phyloP scores from a whole-genome alignment of 2,797 vertebrate genomes.

The Artibeus lituratus region DNA sequence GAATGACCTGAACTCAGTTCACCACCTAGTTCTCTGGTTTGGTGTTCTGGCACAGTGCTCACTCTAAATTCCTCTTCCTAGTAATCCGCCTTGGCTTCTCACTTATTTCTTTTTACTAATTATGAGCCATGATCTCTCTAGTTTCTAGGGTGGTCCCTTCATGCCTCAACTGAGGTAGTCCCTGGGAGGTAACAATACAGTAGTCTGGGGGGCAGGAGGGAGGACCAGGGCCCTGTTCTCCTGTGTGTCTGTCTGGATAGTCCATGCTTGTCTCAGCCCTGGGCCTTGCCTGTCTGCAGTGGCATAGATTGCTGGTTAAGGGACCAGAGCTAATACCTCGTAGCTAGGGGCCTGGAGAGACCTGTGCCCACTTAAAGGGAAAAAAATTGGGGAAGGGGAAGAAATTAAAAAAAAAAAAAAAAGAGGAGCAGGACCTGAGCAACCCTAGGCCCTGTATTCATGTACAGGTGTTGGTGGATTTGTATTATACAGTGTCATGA shows the following conservation, averaged over 20 bases:
- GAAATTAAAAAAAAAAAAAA: neutral
- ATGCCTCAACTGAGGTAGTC: neutral
- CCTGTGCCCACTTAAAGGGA: neutral
- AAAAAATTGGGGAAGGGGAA: neutral
- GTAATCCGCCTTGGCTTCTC: neutral
- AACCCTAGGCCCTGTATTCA: neutral
- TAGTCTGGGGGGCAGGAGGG: neutral
- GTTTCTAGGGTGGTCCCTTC: neutral
- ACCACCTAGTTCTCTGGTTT: neutral
- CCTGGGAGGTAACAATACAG: neutral
- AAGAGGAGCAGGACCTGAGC: neutral
- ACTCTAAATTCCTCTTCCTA: neutral
- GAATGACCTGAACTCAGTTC: neutral
- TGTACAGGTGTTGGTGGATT: neutral
- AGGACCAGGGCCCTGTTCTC: neutral
- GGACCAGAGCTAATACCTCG: neutral
- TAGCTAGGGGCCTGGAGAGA: neutral
- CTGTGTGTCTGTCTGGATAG: neutral
- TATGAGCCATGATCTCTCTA: neutral
- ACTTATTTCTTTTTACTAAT: neutral
- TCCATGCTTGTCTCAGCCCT: neutral
- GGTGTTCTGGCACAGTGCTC: neutral
- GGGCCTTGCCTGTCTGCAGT: neutral
- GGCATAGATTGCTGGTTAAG: neutral
- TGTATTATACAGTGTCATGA: neutral